Evolutionary conservation across 2,113 vertebrate genomes (phyloP).

Genomic region (Cebidichthys violaceus): DNA sequence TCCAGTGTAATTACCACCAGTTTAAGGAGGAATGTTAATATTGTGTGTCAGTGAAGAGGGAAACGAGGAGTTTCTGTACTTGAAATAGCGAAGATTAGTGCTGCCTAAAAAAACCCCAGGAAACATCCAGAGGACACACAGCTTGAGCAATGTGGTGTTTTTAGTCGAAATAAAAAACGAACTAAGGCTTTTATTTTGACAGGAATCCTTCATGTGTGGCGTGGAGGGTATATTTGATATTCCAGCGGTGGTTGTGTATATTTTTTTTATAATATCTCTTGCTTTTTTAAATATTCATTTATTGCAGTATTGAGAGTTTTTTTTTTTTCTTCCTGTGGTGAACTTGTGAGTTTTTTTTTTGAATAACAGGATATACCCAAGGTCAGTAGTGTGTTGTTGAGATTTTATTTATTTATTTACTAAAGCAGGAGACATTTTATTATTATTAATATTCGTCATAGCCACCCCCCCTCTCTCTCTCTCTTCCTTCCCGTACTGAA

Average conservation of each 20-base stretch:
- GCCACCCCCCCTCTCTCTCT: neutral
- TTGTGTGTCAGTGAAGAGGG: conserved; percentile 31
- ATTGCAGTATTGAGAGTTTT: conserved; percentile 18
- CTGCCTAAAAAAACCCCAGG: conserved; percentile 33
- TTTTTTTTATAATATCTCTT: conserved; percentile 12
- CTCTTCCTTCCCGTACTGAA: conserved; percentile 34
- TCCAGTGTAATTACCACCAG: conserved; percentile 68
- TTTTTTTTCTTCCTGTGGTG: conserved; percentile 10
- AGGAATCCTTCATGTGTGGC: conserved; percentile 27
- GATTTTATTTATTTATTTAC: conserved; percentile 41
- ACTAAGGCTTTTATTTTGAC: conserved; percentile 48
- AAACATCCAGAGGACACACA: conserved; percentile 47
- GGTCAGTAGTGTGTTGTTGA: conserved; percentile 64
- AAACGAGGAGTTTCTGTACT: conserved; percentile 59
- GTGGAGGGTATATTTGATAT: conserved; percentile 11
- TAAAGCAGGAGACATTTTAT: conserved; percentile 45
- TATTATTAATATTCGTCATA: conserved; percentile 42
- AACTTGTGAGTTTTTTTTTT: conserved; percentile 45
- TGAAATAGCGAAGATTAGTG: conserved; percentile 57
- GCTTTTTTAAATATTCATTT: conserved; percentile 49
- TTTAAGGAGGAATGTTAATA: conserved; percentile 75
- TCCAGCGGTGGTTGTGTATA: conserved; percentile 29
- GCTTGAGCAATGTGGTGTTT: neutral
- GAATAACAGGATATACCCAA: conserved; percentile 77
- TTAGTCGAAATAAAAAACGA: conserved; percentile 26